Evolutionary conservation across 2,797 vertebrate genomes (phyloP).

Genomic region (Denticeps clupeoides): DNA sequence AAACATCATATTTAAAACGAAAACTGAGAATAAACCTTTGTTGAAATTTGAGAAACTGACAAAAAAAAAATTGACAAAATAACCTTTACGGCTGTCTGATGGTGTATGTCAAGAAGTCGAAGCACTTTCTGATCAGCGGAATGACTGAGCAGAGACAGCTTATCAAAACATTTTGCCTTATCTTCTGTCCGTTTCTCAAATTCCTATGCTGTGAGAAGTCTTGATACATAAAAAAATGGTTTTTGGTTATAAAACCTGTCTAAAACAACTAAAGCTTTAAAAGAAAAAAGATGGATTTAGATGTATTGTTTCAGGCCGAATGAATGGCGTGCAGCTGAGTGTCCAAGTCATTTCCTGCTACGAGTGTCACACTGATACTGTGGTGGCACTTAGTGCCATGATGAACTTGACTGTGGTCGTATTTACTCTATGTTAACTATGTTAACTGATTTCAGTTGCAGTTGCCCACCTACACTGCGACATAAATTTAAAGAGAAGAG

Average conservation of each 20-base stretch:
- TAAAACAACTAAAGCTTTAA: no score
- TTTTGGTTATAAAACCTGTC: no score
- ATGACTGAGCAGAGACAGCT: slow-evolving; percentile 54
- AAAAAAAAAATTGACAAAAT: slow-evolving; percentile 34
- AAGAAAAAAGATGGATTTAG: no score
- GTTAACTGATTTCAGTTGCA: slow-evolving; percentile 27
- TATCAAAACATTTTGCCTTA: slow-evolving; percentile 66
- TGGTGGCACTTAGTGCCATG: slow-evolving; percentile 8
- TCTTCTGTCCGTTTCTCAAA: slow-evolving; percentile 55
- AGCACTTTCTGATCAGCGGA: slow-evolving; percentile 60
- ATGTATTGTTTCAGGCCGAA: slow-evolving; percentile 32
- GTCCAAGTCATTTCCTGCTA: slow-evolving; percentile 11
- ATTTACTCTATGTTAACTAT: slow-evolving; percentile 19
- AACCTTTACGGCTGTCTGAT: slow-evolving; percentile 47
- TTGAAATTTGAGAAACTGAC: slow-evolving; percentile 18
- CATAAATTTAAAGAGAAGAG: slow-evolving; percentile 22
- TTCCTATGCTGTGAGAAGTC: slow-evolving; percentile 43
- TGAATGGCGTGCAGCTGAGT: slow-evolving; percentile 25
- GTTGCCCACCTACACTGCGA: slow-evolving; percentile 18
- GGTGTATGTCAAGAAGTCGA: slow-evolving; percentile 27
- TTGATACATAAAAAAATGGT: no score
- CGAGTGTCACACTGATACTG: slow-evolving; percentile 15
- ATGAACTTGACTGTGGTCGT: no score
- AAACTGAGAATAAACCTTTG: no score
- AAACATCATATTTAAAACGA: background rate